Conservation (phyloP, 2,888 invertebrate genomes). For the Andrena trimmerana region DNA sequence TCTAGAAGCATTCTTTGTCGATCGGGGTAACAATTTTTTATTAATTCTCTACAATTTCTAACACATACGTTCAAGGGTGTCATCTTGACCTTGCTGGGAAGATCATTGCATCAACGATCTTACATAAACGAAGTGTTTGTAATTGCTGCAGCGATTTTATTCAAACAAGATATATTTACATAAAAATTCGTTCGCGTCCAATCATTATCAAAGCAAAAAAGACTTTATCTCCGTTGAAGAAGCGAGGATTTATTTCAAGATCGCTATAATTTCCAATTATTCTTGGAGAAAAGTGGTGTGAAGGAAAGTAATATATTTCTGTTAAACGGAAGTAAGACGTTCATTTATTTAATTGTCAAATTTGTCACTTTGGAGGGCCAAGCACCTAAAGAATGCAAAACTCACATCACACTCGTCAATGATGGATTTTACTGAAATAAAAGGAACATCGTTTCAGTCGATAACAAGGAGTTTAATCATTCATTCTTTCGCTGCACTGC, state of each 20-base stretch:
- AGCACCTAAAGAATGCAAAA: neutral
- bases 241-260: too few species aligned
- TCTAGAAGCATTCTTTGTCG: too few species aligned
- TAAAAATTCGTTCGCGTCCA: too few species aligned
- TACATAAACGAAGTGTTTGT: neutral
- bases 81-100: neutral
- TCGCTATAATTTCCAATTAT: neutral
- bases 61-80: too few species aligned
- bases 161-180: too few species aligned
- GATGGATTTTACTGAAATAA: constrained; percentile 25
- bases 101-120: neutral
- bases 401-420: constrained; percentile 6
- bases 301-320: neutral
- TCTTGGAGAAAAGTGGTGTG: neutral
- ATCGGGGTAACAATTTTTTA: too few species aligned
- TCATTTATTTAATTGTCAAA: neutral
- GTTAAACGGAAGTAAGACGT: neutral
- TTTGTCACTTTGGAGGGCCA: neutral
- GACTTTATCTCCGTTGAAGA: too few species aligned
- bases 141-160: neutral
- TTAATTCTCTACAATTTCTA: too few species aligned
- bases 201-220: too few species aligned
- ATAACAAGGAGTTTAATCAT: neutral
- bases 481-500: too few species aligned
- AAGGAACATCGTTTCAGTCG: neutral